Conservation (phyloP, 2,888 invertebrate genomes). For the Brachyptera risi region DNA sequence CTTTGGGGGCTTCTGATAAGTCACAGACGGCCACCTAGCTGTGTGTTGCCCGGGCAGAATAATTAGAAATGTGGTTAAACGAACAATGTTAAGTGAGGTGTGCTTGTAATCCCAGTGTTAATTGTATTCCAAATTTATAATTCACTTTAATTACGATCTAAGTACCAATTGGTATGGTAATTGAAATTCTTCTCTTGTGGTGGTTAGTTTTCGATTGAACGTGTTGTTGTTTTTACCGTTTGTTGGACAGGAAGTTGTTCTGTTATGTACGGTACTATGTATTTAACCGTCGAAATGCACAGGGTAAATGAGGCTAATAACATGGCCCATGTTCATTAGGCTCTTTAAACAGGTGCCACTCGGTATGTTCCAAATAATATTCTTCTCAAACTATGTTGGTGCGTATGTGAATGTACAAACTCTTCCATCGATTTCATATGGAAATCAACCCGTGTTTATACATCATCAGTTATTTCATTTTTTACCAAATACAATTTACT, state of each 20-base stretch:
- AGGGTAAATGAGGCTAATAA: constrained; percentile 36
- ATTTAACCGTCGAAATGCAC: constrained; percentile 33
- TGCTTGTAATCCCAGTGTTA: constrained; percentile 34
- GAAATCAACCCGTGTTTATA: constrained; percentile 15
- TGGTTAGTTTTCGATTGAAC: constrained; percentile 17
- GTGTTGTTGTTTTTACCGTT: constrained; percentile 24
- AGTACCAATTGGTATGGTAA: constrained; percentile 27
- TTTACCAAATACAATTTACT: constrained; percentile 20
- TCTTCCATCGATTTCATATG: constrained; percentile 17
- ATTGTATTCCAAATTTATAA: constrained; percentile 35
- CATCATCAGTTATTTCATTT: constrained; percentile 1
- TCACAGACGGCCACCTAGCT: background rate
- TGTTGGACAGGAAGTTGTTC: no score
- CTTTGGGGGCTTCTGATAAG: constrained; percentile 50
- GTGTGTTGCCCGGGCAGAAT: background rate
- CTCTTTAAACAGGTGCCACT: background rate
- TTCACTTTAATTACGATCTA: constrained; percentile 31
- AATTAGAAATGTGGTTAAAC: no score
- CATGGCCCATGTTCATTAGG: constrained; percentile 28
- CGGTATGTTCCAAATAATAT: constrained; percentile 6
- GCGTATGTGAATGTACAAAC: constrained; percentile 14
- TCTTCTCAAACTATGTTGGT: constrained; percentile 3
- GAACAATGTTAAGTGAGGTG: constrained; percentile 27
- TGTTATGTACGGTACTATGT: constrained; percentile 28
- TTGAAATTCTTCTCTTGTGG: constrained; percentile 27